Base-by-base conservation (phyloP, 2,797 vertebrate species). In the Melanotaenia pygmaea region DNA sequence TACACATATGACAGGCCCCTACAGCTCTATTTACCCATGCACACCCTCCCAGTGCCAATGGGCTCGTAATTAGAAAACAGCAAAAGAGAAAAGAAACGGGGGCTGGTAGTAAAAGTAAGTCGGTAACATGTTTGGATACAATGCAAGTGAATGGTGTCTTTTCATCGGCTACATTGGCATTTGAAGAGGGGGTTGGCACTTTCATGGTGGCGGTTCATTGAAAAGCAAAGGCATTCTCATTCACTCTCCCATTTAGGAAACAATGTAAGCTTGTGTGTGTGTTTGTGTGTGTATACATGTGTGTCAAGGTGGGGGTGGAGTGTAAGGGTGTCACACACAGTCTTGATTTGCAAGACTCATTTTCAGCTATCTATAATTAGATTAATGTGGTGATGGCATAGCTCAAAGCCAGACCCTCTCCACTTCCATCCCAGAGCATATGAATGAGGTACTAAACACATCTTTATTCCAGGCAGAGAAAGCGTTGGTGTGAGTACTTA, bases 301-400 rank as follows among this genome's bases (percentile, higher is more conserved):
- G 66, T 76, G 37, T 74, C 20, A 54, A 32, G 73, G 72, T 64
- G 67, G 68, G 66, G 73, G 61, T 64, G 76, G 70, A 62, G 66
- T 61, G 62, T 30, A 70, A 65, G 72, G 67, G 84, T 81, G 79
- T 84, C 71, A 81, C 79, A 70, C 76, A 71, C 66, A 62, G 47
- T 71, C 77, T 83, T 65, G 78, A 89, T 91, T 88, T 86, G 84
- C 78, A 78, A 86, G 79, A 90, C 95, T 95, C 95, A 96, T 97
- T 96, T 96, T 95, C 96, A 95, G 95, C 95, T 96, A 94, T 92
- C 95, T 95, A 92, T 98, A 98, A 98, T 99, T 98, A 97, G 96
- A 98, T 97, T 97, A 98, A 97, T 96, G 96, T 95, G 93, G 95
- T 89, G 92, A 95, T 91, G 93, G 88, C 79, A 92, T 91, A 95